Percentiles rank a stretch among this genome's conserved stretches.
Conservation (phyloP, 2,113 vertebrate genomes). For the Anas platyrhynchos region DNA sequence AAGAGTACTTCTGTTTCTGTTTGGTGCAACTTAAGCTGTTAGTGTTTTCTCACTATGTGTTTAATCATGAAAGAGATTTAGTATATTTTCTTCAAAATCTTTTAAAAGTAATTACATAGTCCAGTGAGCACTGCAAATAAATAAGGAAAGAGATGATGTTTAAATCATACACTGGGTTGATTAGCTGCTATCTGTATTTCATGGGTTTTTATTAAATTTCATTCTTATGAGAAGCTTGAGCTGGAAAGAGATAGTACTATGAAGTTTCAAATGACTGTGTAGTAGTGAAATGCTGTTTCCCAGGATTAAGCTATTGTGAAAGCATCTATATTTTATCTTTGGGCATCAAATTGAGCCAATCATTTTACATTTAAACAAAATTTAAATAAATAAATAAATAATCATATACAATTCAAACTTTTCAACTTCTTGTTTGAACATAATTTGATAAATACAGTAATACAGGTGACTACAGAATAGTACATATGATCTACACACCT, state of each 20-base stretch:
- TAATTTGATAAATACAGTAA: background rate
- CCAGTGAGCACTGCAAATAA: background rate
- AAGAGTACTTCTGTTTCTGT: background rate
- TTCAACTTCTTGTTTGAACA: background rate
- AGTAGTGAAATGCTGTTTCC: background rate
- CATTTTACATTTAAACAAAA: background rate
- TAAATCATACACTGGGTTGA: background rate
- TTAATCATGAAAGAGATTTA: conserved; percentile 13
- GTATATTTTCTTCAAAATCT: conserved; percentile 3
- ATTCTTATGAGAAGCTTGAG: background rate
- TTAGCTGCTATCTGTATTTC: conserved; percentile 6
- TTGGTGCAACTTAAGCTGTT: background rate
- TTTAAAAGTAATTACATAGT: conserved; percentile 34
- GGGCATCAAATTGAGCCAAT: background rate
- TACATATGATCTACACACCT: background rate
- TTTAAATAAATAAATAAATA: too few species aligned
- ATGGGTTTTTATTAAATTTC: conserved; percentile 34
- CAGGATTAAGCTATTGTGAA: background rate
- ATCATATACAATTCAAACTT: background rate
- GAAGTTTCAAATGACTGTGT: background rate
- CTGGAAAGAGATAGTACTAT: conserved; percentile 13
- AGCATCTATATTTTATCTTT: background rate
- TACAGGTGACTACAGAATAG: background rate
- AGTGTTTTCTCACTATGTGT: background rate
- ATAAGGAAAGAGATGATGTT: background rate